phyloP scores from a whole-genome alignment of 2,797 vertebrate genomes.

The Galagoides demidoff region DNA sequence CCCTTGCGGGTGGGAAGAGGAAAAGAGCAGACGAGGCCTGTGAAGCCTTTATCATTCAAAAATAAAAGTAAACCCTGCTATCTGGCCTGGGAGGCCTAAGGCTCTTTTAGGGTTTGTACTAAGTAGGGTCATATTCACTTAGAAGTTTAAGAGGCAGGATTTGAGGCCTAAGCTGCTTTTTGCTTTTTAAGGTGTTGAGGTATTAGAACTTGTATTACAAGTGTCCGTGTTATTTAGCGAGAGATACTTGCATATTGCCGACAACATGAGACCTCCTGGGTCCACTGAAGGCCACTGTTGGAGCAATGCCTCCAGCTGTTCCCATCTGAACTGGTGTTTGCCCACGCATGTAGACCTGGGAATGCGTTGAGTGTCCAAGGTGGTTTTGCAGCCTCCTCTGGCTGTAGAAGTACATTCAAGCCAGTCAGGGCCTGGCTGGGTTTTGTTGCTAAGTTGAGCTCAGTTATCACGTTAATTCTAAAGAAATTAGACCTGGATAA shows the following conservation, averaged over 20 bases:
- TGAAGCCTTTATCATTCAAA: slow-evolving; percentile 75
- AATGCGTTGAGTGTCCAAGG: neutral
- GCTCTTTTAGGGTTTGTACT: neutral
- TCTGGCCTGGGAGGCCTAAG: neutral
- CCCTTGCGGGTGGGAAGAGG: neutral
- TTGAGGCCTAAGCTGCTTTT: slow-evolving; percentile 43
- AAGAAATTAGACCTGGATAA: slow-evolving; percentile 79
- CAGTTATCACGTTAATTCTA: slow-evolving; percentile 72
- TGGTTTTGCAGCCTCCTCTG: neutral
- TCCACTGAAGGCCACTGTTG: neutral
- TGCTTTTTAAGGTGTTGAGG: slow-evolving; percentile 35
- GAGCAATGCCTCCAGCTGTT: neutral
- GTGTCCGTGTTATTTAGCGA: neutral
- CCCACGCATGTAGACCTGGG: neutral
- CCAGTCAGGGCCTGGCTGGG: neutral
- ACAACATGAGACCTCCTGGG: neutral
- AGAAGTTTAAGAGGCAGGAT: slow-evolving; percentile 28
- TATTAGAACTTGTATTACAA: neutral
- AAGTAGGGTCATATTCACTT: slow-evolving; percentile 4
- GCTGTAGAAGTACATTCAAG: slow-evolving; percentile 9
- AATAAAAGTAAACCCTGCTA: slow-evolving; percentile 45
- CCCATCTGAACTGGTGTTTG: neutral
- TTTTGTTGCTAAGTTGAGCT: slow-evolving; percentile 75
- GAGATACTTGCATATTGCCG: neutral
- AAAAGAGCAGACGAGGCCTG: neutral